Base-by-base conservation (phyloP, 2,113 vertebrate genomes). In the Noturus placidus region DNA sequence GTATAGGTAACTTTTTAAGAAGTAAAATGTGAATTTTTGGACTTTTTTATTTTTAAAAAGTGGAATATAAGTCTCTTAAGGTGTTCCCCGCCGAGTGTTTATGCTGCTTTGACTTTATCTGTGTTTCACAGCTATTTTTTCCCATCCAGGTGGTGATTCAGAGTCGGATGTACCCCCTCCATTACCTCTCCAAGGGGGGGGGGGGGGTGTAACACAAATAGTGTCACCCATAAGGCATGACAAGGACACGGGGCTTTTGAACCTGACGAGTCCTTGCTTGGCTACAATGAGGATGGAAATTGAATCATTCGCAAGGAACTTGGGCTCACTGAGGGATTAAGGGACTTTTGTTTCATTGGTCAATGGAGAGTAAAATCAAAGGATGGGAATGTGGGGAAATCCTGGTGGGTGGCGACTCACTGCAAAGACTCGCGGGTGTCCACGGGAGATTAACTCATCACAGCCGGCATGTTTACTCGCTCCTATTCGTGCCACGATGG, bases 281-380 rank as follows among this genome's bases (percentile, higher is more conserved):
- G 84, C 65, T 67, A 91, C 91, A 90, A 91, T 88, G 80, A 76
- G 35, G 80, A 86, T 90, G 79, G 92, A 91, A 92, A 91, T 90
- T 90, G 88, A 92, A 91, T 92, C 91, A 91, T 89, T 91, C 86
- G 74, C 57, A 83, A 90, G 88, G 83, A 90, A 90, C 88, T 27
- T 70, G 17, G 46, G 86, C 76, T 88, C 65, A 88, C 87, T 88
- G 77, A 89, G 74, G 88, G 89, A 91, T 91, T 91, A 91, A 52
- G 84, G 67, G 86, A 81, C 89, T 90, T 92, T 90, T 90, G 90
- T 90, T 85, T 88, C 87, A 82, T 72, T 87, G 87, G 89, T 87
- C 90, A 92, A 87, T 87, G 82, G 81, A 79, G 87, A 85, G 88
- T 83, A 79, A 69, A 90, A 77, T 89, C 85, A 90, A 87, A 88